Percentiles rank a stretch among this genome's conserved stretches.
phyloP scores from a whole-genome alignment of 2,113 vertebrate species.

The Scytalopus superciliaris region DNA sequence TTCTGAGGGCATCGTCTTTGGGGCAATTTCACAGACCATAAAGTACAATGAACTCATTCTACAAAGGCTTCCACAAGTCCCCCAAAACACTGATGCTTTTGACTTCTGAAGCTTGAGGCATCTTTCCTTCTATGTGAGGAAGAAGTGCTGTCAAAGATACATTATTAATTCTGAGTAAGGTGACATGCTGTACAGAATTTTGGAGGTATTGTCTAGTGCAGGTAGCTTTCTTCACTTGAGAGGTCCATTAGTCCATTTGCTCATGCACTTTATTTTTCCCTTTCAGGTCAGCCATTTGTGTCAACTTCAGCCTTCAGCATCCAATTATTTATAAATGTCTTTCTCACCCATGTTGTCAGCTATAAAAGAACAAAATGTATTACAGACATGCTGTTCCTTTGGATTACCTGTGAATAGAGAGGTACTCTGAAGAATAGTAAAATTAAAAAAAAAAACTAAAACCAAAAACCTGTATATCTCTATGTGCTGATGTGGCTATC shows the following conservation, averaged over 20 bases:
- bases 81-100: background rate
- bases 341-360: background rate
- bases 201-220: background rate
- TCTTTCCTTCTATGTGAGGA: background rate
- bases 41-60: background rate
- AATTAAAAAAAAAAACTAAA: no score
- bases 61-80: background rate
- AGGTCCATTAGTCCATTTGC: background rate
- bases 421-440: background rate
- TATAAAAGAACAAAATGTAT: background rate
- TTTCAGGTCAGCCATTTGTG: background rate
- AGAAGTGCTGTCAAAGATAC: background rate
- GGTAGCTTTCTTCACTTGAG: background rate
- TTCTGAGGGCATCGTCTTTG: background rate
- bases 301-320: background rate
- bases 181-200: background rate
- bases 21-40: background rate
- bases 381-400: background rate
- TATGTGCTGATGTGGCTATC: background rate
- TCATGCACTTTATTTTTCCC: background rate
- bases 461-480: background rate
- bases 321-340: background rate
- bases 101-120: background rate
- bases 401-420: background rate
- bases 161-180: background rate